Base-by-base conservation (phyloP, 2,797 vertebrate species). In the Champsocephalus gunnari region DNA sequence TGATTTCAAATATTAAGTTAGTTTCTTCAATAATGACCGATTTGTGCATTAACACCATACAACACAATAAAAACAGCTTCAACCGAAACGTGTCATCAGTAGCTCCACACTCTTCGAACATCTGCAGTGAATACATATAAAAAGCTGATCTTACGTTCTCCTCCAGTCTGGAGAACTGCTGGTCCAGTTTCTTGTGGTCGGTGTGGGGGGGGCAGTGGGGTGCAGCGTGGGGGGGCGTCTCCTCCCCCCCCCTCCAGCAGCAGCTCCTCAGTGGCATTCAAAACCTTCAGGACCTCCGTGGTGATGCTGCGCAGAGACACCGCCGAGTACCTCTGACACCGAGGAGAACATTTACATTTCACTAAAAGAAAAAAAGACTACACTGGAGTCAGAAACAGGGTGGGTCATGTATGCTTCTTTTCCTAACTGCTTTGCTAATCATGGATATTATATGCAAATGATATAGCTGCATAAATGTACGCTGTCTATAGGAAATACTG, bases 271-370 rank as follows among this genome's bases (percentile, higher is more conserved):
- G 98, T 99, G 87, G 97, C 96, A 0, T 99, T 99, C 84, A 99
- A 95, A 87, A 99, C 97, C 89, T 96, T 98, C 82, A 99, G 94
- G 75, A 99, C 96, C 93, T 99, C 97, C 16, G 97, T 98, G 90
- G 98, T 99, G 93, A 99, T 97, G 93, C 96, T 97, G 92, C 97
- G 93, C 92, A 99, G 96, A 88, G 98, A 98, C 79, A 94, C 94
- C 13, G 97, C 98, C 19, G 98, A 98, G 89, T 96, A 97, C 86
- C 97, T 97, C 98, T 99, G 88, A 92, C 93, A 91, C 88, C 87
- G 87, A 93, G 56, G 87, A 71, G 94, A 0, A 88, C 32, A 71
- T 7, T 45, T 71, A 24, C 68, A 7, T 45, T 13, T 12, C 17
- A 43, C 7, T 2, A 1, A 59, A 64, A 16, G 2, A 0, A 44